Percentiles rank a stretch among this genome's conserved stretches.
These are phyloP conservation scores for Clarias platycephalus DNA, from an alignment of 2,797 vertebrate genomes.

Conservation along the genomic window DNA sequence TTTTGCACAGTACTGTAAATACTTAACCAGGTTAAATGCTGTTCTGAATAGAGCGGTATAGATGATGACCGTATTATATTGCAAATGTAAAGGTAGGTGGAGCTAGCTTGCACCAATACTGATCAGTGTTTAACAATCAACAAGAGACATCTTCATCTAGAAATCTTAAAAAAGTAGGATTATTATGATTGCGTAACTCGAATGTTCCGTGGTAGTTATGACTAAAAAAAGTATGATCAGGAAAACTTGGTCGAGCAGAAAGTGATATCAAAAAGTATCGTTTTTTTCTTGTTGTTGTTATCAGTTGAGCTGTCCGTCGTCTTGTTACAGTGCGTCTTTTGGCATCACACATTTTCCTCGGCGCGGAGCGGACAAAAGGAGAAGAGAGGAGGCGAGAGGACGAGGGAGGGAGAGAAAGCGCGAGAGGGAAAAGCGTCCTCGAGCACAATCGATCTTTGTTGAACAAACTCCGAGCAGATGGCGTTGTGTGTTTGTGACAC, in stretches of 20 bases:
- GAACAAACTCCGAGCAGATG: slow-evolving; percentile 66
- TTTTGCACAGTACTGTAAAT: too few relatives aligned
- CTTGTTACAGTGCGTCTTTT: slow-evolving; percentile 48
- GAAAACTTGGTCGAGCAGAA: slow-evolving; percentile 42
- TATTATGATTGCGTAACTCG: not conserved
- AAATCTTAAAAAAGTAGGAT: not conserved
- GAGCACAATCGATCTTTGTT: slow-evolving; percentile 67
- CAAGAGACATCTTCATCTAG: not conserved
- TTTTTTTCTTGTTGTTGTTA: slow-evolving; percentile 37
- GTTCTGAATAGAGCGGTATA: too few relatives aligned
- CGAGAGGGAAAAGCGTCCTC: slow-evolving; percentile 53
- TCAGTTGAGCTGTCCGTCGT: slow-evolving; percentile 49
- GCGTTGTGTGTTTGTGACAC: slow-evolving; percentile 59
- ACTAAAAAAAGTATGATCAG: slow-evolving; percentile 26
- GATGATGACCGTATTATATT: not conserved
- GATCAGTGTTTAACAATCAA: not conserved
- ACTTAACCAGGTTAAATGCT: too few relatives aligned
- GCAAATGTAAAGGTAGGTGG: not conserved
- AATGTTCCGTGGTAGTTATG: not conserved
- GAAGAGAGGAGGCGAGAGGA: slow-evolving; percentile 47
- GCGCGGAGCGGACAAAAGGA: slow-evolving; percentile 51
- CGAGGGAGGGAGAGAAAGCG: slow-evolving; percentile 49
- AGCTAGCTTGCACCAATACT: not conserved
- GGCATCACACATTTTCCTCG: slow-evolving; percentile 53
- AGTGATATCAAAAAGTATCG: slow-evolving; percentile 43